Base-by-base conservation (phyloP, 1,140 invertebrate species). In the Lanistes nyassanus region DNA sequence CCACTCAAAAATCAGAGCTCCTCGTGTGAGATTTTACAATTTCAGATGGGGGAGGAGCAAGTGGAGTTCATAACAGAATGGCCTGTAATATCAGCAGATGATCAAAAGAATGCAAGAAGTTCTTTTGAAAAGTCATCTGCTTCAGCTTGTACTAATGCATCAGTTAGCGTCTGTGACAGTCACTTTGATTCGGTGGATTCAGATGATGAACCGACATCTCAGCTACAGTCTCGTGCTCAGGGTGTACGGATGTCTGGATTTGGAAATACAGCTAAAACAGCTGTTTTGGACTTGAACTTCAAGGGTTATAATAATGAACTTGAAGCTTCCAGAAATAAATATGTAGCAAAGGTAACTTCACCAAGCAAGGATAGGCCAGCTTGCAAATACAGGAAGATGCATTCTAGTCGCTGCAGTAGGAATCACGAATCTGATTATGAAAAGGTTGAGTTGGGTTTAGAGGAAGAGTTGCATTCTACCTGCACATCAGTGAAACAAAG, bases 61-160 rank as follows among this genome's bases (percentile, higher is more conserved):
- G 37, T 72, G n/a, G 70, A 72, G 36, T 3, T 72, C 34, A 72
- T 72, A 16, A 26, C 55, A 29, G 70, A 72, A 31, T 72, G 70
- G 70, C 70, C 70, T n/a, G 70, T 72, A 9, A 58, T 29, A 19
- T 31, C 9, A 11, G 13, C 56, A 23, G n/a, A 56, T 55, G 4
- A 1, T 36, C 26, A n/a, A 19, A 19, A 42, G n/a, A n/a, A 60
- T 2, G 34, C 36, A 19, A 19, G 36, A 23, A 7, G 37, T 34
- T n/a, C 55, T 26, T n/a, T 58, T 36, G 6, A 11, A n/a, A 16
- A 34, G 26, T 6, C 21, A 13, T 53, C 31, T 36, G 34, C 70
- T 13, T 53, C 31, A 55, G n/a, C 6, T 36, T 21, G 23, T 2
- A n/a, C 36, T 3, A 29, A 23, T 1, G 42, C 19, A 29, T 16